Base-by-base conservation (phyloP, 2,113 vertebrate genomes). In the Speoplatyrhinus poulsoni region DNA sequence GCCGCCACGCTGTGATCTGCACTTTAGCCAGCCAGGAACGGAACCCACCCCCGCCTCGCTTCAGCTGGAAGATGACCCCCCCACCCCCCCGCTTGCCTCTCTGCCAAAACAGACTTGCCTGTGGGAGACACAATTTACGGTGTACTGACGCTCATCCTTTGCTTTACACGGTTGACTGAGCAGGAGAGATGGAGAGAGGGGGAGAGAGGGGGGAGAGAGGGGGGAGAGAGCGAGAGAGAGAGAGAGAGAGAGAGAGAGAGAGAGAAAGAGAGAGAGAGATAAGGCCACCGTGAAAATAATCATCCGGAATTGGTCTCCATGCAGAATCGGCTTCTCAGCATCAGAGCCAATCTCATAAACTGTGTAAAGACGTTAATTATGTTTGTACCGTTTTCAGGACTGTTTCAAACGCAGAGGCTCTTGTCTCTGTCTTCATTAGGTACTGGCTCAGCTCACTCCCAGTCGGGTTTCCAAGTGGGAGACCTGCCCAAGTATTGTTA, bases 121-220 rank as follows among this genome's bases (percentile, higher is more conserved):
- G 72, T 80, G 80, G 85, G 76, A 62, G 62, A 69, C 70, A 70
- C 87, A 79, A 91, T 89, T 86, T 88, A 84, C 76, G 72, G 81
- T 46, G 58, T 77, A 56, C 61, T 78, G 58, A 65, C 69, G 80
- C 82, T 82, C 69, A 77, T 85, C 72, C 71, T 67, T 71, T 85
- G 5, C 62, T 32, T 87, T 72, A 73, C 67, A 74, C 17, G 79
- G 69, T 26, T 72, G 77, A 71, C 64, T 76, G 82, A 87, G 82
- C 65, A 59, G 50, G 61, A 69, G 49, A 81, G 70, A 77, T 69
- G 63, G 56, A 61, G 65, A 33, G 6, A 19, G 65, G 62, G 52
- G 77, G 56, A 70, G 49, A 69, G 47, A 50, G 52, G 64, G 15
- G 2, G 53, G 50, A 46, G 67, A 64, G 3, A 13, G 46, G 33